These are phyloP conservation scores for Philopedon plagiatum DNA, from an alignment of 2,888 invertebrate species.

Conservation along the genomic window DNA sequence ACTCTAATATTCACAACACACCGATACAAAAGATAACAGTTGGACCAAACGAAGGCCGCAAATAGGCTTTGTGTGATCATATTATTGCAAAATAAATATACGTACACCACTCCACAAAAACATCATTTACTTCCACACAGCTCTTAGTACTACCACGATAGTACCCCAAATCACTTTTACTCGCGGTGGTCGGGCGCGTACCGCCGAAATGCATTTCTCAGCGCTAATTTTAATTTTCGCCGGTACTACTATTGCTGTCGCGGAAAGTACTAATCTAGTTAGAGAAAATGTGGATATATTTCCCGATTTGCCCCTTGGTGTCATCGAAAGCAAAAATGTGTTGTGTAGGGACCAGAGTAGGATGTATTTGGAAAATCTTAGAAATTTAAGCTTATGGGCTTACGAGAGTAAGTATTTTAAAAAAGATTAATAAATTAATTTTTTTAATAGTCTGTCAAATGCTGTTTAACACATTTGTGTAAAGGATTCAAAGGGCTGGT, in stretches of 20 bases:
- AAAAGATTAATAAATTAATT: neutral
- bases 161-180: conserved; percentile 45
- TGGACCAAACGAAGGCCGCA: conserved; percentile 15
- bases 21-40: neutral
- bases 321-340: conserved; percentile 56
- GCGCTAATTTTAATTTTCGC: conserved; percentile 21
- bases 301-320: conserved; percentile 58
- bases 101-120: conserved; percentile 40
- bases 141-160: conserved; percentile 30
- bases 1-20: neutral
- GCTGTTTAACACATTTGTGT: no score
- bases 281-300: conserved; percentile 53
- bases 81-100: conserved; percentile 12
- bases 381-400: conserved; percentile 73
- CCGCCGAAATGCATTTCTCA: conserved; percentile 45
- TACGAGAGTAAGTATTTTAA: conserved; percentile 71
- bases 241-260: conserved; percentile 14
- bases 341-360: conserved; percentile 60
- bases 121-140: conserved; percentile 30
- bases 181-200: conserved; percentile 40
- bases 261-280: neutral
- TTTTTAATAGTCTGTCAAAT: no score
- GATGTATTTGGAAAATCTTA: conserved; percentile 63
- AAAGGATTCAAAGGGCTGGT: no score
- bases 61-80: conserved; percentile 9